A percentile compares a stretch with the other conserved stretches of the same genome.
Evolutionary conservation across 2,113 vertebrate species (phyloP).

Genomic region (Chamaetylas fuelleborni): DNA sequence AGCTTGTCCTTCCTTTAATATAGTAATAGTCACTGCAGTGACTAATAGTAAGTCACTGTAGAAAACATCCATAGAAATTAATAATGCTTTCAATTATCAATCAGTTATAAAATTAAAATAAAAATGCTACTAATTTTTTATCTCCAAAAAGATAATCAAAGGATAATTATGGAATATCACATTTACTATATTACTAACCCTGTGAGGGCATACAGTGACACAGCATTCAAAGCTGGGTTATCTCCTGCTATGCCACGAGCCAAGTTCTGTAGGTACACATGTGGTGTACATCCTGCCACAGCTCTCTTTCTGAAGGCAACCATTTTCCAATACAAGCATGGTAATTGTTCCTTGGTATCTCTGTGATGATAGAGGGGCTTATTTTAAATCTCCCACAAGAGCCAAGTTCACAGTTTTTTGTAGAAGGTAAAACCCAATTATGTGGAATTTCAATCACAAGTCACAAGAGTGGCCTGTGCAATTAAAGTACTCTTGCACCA

Average conservation of each 20-base stretch:
- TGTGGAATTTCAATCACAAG: background rate
- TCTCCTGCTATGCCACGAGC: background rate
- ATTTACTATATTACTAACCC: background rate
- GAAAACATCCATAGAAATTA: background rate
- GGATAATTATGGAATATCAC: background rate
- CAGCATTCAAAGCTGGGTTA: background rate
- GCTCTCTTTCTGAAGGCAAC: background rate
- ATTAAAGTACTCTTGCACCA: background rate
- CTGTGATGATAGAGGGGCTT: background rate
- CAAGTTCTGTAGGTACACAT: background rate
- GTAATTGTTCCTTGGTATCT: background rate
- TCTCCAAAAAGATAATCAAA: background rate
- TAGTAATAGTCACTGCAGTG: background rate
- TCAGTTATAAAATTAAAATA: background rate
- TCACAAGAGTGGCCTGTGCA: background rate
- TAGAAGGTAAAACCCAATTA: background rate
- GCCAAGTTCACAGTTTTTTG: background rate
- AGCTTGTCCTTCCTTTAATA: background rate
- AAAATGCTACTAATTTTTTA: background rate
- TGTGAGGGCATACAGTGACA: background rate
- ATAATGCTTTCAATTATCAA: background rate
- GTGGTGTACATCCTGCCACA: background rate
- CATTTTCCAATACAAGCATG: background rate
- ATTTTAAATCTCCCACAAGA: background rate
- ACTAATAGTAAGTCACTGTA: background rate